Percentiles rank a stretch among this genome's conserved stretches.
Evolutionary conservation across 1,140 invertebrate genomes (phyloP).

Genomic region (Rhagoletis zephyria): DNA sequence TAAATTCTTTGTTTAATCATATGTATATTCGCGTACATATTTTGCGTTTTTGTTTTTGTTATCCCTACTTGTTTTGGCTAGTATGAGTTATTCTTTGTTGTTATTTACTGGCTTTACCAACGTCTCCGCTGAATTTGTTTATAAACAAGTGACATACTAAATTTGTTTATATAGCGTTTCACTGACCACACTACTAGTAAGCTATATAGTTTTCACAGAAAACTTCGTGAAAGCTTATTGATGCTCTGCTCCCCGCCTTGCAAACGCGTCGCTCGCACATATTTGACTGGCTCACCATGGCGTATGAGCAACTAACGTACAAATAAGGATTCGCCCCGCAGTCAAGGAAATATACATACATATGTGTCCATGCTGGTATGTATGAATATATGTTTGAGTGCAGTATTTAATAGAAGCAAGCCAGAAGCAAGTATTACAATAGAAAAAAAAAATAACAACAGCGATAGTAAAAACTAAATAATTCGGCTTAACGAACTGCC

Average conservation of each 20-base stretch:
- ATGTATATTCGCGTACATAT: too few species aligned
- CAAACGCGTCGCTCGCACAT: neutral
- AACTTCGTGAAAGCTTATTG: neutral
- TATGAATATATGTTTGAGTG: too few species aligned
- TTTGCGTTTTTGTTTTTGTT: constrained; percentile 16
- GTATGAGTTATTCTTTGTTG: neutral
- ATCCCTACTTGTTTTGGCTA: neutral
- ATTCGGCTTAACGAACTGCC: constrained; percentile 33
- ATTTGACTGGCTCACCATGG: neutral
- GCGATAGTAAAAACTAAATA: constrained; percentile 38
- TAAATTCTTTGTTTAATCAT: too few species aligned
- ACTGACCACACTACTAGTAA: too few species aligned
- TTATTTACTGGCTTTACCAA: constrained; percentile 33
- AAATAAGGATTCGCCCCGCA: neutral
- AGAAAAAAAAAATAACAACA: neutral
- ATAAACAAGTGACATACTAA: too few species aligned
- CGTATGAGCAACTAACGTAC: constrained; percentile 16
- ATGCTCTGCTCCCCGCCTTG: neutral
- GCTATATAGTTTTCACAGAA: neutral
- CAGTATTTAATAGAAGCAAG: too few species aligned
- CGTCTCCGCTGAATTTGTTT: neutral
- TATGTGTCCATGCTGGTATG: too few species aligned
- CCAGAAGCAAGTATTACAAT: neutral
- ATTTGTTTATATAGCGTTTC: neutral
- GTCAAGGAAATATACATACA: constrained; percentile 30